Evolutionary conservation across 2,113 vertebrate species (phyloP).

Genomic region (Protobothrops flavoviridis): DNA sequence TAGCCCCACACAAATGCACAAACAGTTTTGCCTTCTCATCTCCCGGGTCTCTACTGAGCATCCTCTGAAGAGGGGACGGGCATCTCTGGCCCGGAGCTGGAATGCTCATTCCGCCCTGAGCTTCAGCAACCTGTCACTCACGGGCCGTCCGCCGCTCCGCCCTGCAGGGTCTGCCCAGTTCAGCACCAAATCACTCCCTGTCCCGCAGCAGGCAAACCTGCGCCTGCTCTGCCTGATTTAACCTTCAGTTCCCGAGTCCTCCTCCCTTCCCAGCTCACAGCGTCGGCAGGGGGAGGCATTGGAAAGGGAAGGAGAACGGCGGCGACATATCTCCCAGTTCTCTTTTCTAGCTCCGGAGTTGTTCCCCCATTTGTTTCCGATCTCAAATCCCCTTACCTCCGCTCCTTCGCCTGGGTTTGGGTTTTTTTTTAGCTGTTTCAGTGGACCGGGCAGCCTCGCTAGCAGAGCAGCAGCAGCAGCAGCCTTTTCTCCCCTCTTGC

Average conservation of each 20-base stretch:
- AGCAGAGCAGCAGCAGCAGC: not conserved
- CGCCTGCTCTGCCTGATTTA: not conserved
- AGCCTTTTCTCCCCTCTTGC: not conserved
- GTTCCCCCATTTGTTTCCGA: not conserved
- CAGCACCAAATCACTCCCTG: conserved; percentile 16
- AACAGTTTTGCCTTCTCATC: not conserved
- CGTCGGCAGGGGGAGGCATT: not conserved
- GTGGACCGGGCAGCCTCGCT: not conserved
- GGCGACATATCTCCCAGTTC: not conserved
- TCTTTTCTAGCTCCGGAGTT: not conserved
- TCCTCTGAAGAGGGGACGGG: not conserved
- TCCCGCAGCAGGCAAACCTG: not conserved
- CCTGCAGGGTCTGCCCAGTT: conserved; percentile 33
- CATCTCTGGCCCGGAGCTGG: not conserved
- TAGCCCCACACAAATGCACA: not conserved
- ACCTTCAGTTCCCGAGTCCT: not conserved
- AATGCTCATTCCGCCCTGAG: not conserved
- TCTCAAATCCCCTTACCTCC: not conserved
- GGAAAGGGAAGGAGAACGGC: not conserved
- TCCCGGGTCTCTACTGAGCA: not conserved
- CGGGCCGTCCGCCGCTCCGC: not conserved
- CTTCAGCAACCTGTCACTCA: conserved; percentile 14
- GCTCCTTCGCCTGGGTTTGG: not conserved
- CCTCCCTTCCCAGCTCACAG: not conserved
- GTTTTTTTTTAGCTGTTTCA: conserved; percentile 28